Evolutionary conservation across 2,113 vertebrate species (phyloP).

Genomic region (Pedetes capensis): DNA sequence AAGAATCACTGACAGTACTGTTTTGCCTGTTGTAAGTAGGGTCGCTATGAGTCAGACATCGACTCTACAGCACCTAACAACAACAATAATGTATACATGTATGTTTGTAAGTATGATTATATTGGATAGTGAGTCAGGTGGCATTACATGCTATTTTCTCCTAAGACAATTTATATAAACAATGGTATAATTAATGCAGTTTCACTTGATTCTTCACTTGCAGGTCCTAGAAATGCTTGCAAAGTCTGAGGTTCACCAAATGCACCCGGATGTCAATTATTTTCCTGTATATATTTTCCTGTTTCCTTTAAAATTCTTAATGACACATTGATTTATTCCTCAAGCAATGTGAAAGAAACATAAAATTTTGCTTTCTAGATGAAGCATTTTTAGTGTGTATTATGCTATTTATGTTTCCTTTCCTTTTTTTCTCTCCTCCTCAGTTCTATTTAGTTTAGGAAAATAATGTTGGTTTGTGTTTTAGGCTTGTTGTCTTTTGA

Average conservation of each 20-base stretch:
- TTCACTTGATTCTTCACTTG: background rate
- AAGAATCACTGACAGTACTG: no score
- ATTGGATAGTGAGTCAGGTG: background rate
- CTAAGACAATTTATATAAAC: background rate
- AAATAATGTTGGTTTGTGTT: background rate
- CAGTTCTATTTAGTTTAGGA: background rate
- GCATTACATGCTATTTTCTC: background rate
- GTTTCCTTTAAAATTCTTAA: background rate
- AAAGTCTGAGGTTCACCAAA: background rate
- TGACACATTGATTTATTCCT: background rate
- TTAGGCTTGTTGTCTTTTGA: background rate
- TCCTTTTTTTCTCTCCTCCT: background rate
- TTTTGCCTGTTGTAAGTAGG: no score
- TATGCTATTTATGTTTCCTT: fast-evolving
- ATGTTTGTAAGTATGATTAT: background rate
- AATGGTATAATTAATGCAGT: background rate
- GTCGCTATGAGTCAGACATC: no score
- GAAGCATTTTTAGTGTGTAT: background rate
- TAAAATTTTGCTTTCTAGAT: background rate
- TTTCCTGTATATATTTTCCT: no score
- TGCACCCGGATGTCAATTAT: background rate
- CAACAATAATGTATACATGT: background rate
- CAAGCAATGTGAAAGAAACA: background rate
- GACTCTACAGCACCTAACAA: no score
- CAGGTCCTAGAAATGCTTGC: background rate